Percentiles rank a stretch among this genome's conserved stretches.
Evolutionary conservation across 2,888 invertebrate species (phyloP).

Genomic region (Mesochorus sp.): DNA sequence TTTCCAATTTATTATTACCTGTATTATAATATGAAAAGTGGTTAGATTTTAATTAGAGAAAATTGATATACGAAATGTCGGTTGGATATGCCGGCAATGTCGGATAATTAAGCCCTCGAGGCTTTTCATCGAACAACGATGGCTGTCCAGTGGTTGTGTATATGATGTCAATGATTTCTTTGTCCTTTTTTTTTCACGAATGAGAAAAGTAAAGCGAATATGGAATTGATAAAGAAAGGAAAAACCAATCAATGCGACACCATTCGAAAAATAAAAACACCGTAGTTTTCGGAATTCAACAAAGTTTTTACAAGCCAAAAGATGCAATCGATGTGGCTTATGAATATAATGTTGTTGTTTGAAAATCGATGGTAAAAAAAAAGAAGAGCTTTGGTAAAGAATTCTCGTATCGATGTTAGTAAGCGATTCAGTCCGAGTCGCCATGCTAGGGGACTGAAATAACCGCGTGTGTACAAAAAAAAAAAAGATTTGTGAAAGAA

Average conservation of each 20-base stretch:
- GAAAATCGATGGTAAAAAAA: not conserved
- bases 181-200: not conserved
- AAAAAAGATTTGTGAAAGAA: constrained; percentile 17
- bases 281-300: no score
- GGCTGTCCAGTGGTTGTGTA: not conserved
- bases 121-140: constrained; percentile 48
- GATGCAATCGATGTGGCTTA: not conserved
- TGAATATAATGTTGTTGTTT: not conserved
- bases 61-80: not conserved
- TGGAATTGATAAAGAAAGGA: not conserved
- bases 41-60: constrained; percentile 13
- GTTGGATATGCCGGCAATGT: constrained; percentile 3
- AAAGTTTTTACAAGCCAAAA: no score
- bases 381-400: not conserved
- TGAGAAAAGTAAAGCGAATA: not conserved
- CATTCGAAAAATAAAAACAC: not conserved
- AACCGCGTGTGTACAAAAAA: constrained; percentile 17
- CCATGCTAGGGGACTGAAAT: not conserved
- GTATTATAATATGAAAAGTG: not conserved
- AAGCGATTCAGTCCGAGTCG: not conserved
- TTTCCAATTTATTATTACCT: not conserved
- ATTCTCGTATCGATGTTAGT: not conserved
- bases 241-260: not conserved
- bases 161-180: not conserved
- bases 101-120: constrained; percentile 46